Evolutionary conservation across 2,797 vertebrate genomes (phyloP).

Genomic region (Microctenopoma stevenorrisi): DNA sequence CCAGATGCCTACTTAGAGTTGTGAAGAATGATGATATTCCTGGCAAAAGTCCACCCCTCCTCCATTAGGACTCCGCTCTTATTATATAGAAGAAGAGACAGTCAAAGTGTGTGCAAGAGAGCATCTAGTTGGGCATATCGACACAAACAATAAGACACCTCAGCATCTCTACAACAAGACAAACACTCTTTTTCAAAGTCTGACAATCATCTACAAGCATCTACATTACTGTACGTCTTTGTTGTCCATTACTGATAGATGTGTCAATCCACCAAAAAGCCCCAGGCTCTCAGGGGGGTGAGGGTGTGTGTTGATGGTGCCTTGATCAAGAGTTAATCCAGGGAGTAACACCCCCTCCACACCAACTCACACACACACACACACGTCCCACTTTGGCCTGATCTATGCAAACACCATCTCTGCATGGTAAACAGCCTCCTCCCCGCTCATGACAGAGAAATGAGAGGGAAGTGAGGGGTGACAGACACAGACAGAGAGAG

Average conservation of each 20-base stretch:
- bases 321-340: constrained; percentile 81
- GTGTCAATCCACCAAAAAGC: constrained; percentile 46
- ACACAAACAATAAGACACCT: constrained; percentile 2
- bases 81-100: no score
- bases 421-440: constrained; percentile 80
- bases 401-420: constrained; percentile 83
- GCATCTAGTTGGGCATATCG: no score
- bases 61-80: no score
- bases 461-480: constrained; percentile 19
- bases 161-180: not conserved
- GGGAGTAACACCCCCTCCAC: constrained; percentile 45
- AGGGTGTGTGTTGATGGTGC: constrained; percentile 50
- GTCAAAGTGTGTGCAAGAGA: no score
- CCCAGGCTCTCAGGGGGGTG: constrained; percentile 49
- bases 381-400: constrained; percentile 57
- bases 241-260: constrained; percentile 67
- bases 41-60: no score
- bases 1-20: not conserved
- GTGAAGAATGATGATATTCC: no score
- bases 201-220: constrained; percentile 45
- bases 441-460: constrained; percentile 34
- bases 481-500: constrained; percentile 13
- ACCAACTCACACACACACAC: constrained; percentile 43
- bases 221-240: constrained; percentile 51
- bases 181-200: not conserved